Base-by-base conservation (phyloP, 2,797 vertebrate genomes). In the Vireo griseus region DNA sequence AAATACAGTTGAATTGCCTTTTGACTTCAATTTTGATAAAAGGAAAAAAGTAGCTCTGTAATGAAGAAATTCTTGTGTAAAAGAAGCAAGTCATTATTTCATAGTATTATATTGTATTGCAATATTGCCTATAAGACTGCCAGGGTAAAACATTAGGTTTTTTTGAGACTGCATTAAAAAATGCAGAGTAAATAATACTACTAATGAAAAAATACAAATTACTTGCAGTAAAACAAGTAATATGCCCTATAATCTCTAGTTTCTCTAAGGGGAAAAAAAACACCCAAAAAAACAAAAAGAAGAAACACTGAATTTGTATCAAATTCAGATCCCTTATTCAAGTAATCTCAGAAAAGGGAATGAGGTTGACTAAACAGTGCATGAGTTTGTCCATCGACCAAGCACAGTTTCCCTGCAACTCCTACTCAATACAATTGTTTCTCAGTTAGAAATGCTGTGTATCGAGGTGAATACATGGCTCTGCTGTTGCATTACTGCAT, bases 401-500 rank as follows among this genome's bases (percentile, higher is more conserved):
- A 42, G 77, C 42, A 58, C 7, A 78, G 31, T 35, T 61, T 31
- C 42, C n/a, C 2, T 15, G 45, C 29, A 26, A 44, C 47, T 72
- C 51, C 62, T 58, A 26, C 20, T 62, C 45, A 44, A 1, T 20
- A 6, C 5, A 42, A 20, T 5, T 25, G 22, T 22, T 69, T 35
- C 13, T 52, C 37, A 18, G 35, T 16, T 7, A 73, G 16, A 83
- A 79, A 75, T 26, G 31, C 37, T 59, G 16, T 6, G n/a, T 35
- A 37, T 54, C 0, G 1, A 63, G 69, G 39, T 44, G 11, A 66
- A 24, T 2, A 24, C 5, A 61, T 2, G 6, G 14, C 33, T 54
- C 77, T 92, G 51, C 59, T 12, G 10, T 31, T 5, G 6, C 52
- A 81, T 52, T 61, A 55, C 10, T 48, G 16, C 35, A 55, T 12